A percentile compares a stretch with the other conserved stretches of the same genome.
Evolutionary conservation across 1,140 invertebrate species (phyloP).

Genomic region (Drosophila orosa): DNA sequence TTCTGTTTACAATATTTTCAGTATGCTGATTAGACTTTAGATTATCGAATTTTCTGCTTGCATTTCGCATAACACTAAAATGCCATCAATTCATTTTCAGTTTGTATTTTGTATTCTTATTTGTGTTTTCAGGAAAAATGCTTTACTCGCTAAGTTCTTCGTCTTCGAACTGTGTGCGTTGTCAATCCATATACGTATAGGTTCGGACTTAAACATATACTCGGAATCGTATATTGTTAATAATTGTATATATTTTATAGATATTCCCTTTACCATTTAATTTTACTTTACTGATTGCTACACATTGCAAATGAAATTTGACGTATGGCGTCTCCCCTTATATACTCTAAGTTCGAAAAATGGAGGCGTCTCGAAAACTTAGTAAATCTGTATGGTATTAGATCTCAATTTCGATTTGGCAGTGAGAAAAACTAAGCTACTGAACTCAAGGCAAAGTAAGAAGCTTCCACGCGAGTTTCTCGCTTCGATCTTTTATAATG

Average conservation of each 20-base stretch:
- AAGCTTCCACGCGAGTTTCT: slow-evolving; percentile 13
- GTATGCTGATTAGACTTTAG: slow-evolving; percentile 48
- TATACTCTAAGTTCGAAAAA: slow-evolving; percentile 43
- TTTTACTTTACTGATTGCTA: slow-evolving; percentile 72
- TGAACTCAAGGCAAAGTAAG: slow-evolving; percentile 44
- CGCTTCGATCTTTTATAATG: slow-evolving; percentile 2
- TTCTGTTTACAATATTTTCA: slow-evolving; percentile 59
- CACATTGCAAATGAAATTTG: slow-evolving; percentile 74
- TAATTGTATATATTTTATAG: slow-evolving; percentile 57
- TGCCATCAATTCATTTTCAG: slow-evolving; percentile 78
- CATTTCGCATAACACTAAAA: slow-evolving; percentile 65
- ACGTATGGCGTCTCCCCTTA: slow-evolving; percentile 29
- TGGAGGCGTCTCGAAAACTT: slow-evolving; percentile 38
- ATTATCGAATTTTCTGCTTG: slow-evolving; percentile 38
- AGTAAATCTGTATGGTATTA: slow-evolving; percentile 41
- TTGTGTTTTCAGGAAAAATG: slow-evolving; percentile 44
- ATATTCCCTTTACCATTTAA: slow-evolving; percentile 59
- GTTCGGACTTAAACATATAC: slow-evolving; percentile 50
- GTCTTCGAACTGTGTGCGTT: slow-evolving; percentile 66
- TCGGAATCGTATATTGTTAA: slow-evolving; percentile 46
- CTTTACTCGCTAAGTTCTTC: slow-evolving; percentile 45
- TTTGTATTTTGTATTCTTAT: slow-evolving; percentile 39
- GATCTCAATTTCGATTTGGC: slow-evolving; percentile 62
- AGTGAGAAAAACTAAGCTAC: slow-evolving; percentile 68
- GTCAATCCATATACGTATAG: slow-evolving; percentile 43